phyloP scores from a whole-genome alignment of 2,797 vertebrate species.

The Gambelia wislizenii region DNA sequence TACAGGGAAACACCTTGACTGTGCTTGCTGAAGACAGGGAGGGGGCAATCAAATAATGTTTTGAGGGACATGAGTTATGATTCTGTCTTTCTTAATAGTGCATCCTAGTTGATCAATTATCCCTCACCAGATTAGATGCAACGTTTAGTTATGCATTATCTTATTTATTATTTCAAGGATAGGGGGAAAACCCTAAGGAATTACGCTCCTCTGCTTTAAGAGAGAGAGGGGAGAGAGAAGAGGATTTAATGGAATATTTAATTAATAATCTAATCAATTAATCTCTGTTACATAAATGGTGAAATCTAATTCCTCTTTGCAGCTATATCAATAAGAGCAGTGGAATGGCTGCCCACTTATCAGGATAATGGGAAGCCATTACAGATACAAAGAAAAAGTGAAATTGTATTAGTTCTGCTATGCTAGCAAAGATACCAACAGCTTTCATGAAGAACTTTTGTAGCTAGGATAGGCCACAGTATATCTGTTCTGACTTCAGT shows the following conservation, averaged over 20 bases:
- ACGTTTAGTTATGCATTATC: constrained; percentile 78
- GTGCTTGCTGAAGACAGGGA: background rate
- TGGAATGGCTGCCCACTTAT: constrained; percentile 76
- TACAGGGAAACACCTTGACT: background rate
- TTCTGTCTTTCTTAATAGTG: constrained; percentile 52
- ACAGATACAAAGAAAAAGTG: constrained; percentile 72
- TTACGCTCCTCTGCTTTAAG: constrained; percentile 68
- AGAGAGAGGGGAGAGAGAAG: constrained; percentile 19
- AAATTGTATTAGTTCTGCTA: constrained; percentile 73
- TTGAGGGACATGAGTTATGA: constrained; percentile 52
- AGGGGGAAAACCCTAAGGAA: constrained; percentile 74
- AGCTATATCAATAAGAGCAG: constrained; percentile 75
- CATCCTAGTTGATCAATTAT: constrained; percentile 73
- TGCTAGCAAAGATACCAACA: constrained; percentile 58
- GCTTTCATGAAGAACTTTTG: constrained; percentile 52
- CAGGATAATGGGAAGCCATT: constrained; percentile 70
- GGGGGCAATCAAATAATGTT: background rate
- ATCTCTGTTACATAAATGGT: constrained; percentile 78
- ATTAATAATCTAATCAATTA: constrained; percentile 87
- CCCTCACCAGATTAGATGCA: constrained; percentile 73
- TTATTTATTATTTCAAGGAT: constrained; percentile 81
- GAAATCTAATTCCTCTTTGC: constrained; percentile 79
- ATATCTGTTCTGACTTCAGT: constrained; percentile 33
- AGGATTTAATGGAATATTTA: constrained; percentile 82
- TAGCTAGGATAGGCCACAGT: constrained; percentile 49